These are phyloP conservation scores for Trachythela sp. DNA, from an alignment of 64 coral and sea anemone species.

Conservation along the genomic window DNA sequence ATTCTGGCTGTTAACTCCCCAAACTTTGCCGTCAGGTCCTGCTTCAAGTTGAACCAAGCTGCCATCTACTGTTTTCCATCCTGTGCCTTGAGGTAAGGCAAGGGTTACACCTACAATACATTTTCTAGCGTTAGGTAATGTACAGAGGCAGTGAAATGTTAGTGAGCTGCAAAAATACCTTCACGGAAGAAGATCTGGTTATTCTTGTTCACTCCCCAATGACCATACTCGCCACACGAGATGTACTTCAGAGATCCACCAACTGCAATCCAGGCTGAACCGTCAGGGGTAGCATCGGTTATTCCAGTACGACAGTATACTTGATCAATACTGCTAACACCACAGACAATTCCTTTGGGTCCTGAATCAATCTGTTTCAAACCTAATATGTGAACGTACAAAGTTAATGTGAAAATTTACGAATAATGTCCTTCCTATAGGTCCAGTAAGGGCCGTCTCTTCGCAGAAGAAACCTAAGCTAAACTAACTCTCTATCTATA, in stretches of 20 bases:
- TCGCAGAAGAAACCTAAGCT: no score
- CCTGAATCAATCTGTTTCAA: conserved; percentile 5
- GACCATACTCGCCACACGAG: conserved; percentile 10
- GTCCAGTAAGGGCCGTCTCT: no score
- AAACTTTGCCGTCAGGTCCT: conserved; percentile 30
- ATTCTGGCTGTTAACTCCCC: conserved; percentile 12
- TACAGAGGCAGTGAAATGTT: not conserved
- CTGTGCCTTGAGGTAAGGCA: not conserved
- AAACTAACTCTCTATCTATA: no score
- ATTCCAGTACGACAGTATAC: conserved; percentile 44
- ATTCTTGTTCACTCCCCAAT: conserved; percentile 43
- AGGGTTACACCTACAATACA: not conserved
- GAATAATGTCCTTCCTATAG: no score
- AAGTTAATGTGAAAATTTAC: no score
- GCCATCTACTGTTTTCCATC: conserved; percentile 24
- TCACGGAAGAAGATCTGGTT: conserved; percentile 38
- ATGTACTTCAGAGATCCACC: conserved; percentile 15
- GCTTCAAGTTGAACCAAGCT: conserved; percentile 27
- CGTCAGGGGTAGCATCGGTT: not conserved
- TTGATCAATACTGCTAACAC: not conserved
- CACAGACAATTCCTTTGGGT: conserved; percentile 32
- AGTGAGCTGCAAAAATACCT: no score
- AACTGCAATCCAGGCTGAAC: conserved; percentile 25
- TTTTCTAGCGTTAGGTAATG: not conserved
- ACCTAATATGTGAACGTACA: not conserved